phyloP scores from a whole-genome alignment of 1,140 invertebrate species.

The Cephus cinctus region DNA sequence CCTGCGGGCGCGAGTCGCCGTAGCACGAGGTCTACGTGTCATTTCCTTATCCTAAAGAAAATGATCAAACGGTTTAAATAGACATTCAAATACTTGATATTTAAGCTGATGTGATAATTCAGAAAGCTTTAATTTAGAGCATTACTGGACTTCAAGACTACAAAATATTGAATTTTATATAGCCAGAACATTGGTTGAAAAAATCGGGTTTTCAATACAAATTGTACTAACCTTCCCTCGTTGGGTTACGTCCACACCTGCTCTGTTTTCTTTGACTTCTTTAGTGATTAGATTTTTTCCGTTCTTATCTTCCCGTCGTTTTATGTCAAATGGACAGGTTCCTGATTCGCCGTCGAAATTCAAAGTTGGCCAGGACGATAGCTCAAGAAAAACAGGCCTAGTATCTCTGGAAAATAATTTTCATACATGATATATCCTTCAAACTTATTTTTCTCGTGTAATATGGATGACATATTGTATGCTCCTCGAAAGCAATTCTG shows the following conservation, averaged over 20 bases:
- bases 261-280: constrained; percentile 47
- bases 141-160: too few relatives aligned
- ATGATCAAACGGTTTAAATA: constrained; percentile 6
- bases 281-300: constrained; percentile 24
- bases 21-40: constrained; percentile 65
- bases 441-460: too few relatives aligned
- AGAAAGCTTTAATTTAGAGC: not conserved
- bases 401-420: constrained; percentile 37
- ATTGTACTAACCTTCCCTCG: constrained; percentile 34
- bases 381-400: constrained; percentile 52
- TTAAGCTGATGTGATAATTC: too few relatives aligned
- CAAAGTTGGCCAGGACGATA: constrained; percentile 52
- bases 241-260: constrained; percentile 27
- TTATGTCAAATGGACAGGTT: constrained; percentile 44
- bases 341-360: constrained; percentile 51
- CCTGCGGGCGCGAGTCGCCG: constrained; percentile 57
- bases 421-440: not conserved
- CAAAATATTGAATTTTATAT: not conserved
- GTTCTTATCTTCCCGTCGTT: constrained; percentile 27
- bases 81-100: constrained; percentile 3
- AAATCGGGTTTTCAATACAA: not conserved
- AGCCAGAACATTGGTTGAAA: not conserved
- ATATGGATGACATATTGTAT: too few relatives aligned
- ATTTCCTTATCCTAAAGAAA: constrained; percentile 54
- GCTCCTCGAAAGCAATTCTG: too few relatives aligned